Evolutionary conservation across 2,797 vertebrate genomes (phyloP), one percentile per base, ranked within the genome.

Genomic region (Lacerta agilis): DNA sequence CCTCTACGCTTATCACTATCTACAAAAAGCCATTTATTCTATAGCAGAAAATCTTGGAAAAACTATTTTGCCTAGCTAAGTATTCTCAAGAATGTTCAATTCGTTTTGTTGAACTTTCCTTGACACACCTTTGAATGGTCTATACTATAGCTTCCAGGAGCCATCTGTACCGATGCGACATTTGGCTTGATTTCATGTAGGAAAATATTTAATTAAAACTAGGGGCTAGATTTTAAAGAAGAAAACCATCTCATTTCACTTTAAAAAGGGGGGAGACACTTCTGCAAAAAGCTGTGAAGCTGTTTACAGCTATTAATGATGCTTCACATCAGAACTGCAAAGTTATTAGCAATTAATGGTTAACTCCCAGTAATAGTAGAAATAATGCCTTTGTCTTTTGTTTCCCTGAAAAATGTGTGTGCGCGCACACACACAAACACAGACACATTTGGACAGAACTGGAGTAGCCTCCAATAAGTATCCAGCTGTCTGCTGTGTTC

Each of bases 181-280:
- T 49, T 82, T 76, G 41, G n/a, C 41, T 66, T 67, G 41, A n/a
- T 49, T 20, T 83, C 58, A 38, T 64, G 69, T n/a, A 36, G 11
- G 49, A 58, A 20, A 73, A 17, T 49, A 1, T 91, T 86, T 49
- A 82, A 36, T 11, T 86, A 89, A 90, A 91, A 2, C 0, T 69
- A 36, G 2, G 15, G 1, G 55, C 15, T 75, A 73, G 6, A 85
- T 84, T 55, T 84, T 89, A 80, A 71, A 45, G 71, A 87, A 25
- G 64, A 45, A 80, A 87, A 82, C 11, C 80, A 3, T 78, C 73
- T 1, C 71, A 78, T 67, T 85, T 87, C 38, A 82, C 8, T n/a
- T 33, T 0, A 20, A 0, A 43, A 23, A 61, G 36, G 5, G 11
- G 43, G 5, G 82, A 87, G n/a, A 0, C 17, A 2, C 17, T 90